phyloP scores from a whole-genome alignment of 2,797 vertebrate genomes.

The Naso thynnoides region DNA sequence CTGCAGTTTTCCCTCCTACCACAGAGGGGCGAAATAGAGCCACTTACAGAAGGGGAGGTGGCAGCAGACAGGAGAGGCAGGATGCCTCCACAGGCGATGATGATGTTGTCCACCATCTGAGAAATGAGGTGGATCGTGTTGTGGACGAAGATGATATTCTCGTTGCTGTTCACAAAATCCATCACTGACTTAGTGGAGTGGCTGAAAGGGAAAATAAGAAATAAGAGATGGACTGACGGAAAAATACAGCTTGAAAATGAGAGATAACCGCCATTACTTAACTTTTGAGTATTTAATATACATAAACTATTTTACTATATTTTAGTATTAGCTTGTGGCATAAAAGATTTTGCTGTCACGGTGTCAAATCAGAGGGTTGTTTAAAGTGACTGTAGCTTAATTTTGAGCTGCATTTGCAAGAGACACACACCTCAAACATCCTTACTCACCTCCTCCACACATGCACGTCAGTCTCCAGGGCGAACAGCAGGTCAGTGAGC shows the following conservation, averaged over 20 bases:
- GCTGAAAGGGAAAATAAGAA: slow-evolving; percentile 78
- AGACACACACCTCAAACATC: background rate
- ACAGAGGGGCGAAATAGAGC: slow-evolving; percentile 70
- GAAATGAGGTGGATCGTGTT: slow-evolving; percentile 99
- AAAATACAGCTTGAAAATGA: background rate
- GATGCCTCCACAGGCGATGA: slow-evolving; percentile 99
- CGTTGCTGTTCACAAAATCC: slow-evolving; percentile 99
- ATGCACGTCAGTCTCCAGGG: slow-evolving; percentile 98
- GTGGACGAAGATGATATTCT: slow-evolving; percentile 99
- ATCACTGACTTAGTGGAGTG: slow-evolving; percentile 99
- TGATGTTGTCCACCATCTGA: slow-evolving; percentile 99
- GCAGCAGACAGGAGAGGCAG: slow-evolving; percentile 96
- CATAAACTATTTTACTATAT: background rate
- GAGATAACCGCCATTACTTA: background rate
- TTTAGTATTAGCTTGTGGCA: background rate
- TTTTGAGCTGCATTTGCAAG: background rate
- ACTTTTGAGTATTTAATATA: background rate
- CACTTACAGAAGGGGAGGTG: slow-evolving; percentile 99
- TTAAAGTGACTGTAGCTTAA: background rate
- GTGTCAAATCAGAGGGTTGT: background rate
- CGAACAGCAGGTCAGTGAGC: slow-evolving; percentile 96
- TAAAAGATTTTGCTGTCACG: background rate
- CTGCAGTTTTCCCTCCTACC: slow-evolving; percentile 69
- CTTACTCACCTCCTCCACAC: slow-evolving; percentile 95
- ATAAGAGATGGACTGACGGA: background rate